phyloP scores from a whole-genome alignment of 2,113 vertebrate genomes.

The Myotis davidii region DNA sequence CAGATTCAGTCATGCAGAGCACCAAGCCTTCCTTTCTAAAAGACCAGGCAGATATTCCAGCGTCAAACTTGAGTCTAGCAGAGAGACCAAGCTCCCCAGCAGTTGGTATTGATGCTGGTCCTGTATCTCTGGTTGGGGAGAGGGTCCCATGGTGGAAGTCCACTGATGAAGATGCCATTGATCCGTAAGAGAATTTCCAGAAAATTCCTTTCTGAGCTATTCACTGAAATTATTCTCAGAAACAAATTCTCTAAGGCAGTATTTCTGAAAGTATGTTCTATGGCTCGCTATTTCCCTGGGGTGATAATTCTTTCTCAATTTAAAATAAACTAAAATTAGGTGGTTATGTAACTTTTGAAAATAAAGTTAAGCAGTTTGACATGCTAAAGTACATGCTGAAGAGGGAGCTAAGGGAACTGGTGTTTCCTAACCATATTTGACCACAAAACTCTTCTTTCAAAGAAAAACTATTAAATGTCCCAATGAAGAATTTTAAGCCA shows the following conservation, averaged over 20 bases:
- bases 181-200: neutral
- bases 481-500: neutral
- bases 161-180: neutral
- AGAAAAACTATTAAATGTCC: neutral
- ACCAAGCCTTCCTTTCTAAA: neutral
- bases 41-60: neutral
- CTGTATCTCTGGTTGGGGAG: neutral
- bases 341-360: neutral
- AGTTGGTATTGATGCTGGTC: neutral
- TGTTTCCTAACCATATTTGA: neutral
- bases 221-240: neutral
- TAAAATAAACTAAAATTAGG: slow-evolving; percentile 25
- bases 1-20: neutral
- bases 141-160: neutral
- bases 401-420: neutral
- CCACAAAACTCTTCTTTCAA: neutral
- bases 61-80: neutral
- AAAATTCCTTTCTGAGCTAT: slow-evolving; percentile 11
- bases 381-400: neutral
- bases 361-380: neutral
- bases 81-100: neutral
- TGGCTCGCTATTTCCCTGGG: neutral
- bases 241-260: slow-evolving; percentile 10
- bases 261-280: neutral
- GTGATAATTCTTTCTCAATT: neutral